Conservation (phyloP, 2,113 vertebrate species). For the Bos indicus region DNA sequence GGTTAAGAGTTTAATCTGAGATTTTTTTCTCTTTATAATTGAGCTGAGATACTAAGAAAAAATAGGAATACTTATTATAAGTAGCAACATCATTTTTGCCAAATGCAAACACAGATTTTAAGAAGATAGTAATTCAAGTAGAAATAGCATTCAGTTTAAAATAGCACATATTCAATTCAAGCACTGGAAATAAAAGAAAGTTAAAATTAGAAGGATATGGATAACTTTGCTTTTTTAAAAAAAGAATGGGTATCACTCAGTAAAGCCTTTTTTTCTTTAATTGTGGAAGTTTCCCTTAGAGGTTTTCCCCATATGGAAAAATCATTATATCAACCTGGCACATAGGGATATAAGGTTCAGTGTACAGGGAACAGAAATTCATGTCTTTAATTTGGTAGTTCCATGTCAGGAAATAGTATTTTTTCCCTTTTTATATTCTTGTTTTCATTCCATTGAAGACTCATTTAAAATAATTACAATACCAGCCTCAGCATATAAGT, state of each 20-base stretch:
- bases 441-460: not conserved
- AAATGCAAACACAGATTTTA: not conserved
- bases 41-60: not conserved
- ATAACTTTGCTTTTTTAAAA: not conserved
- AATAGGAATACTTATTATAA: not conserved
- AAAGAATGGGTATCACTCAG: not conserved
- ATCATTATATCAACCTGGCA: not conserved
- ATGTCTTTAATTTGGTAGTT: conserved; percentile 3
- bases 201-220: not conserved
- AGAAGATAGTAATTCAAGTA: not conserved
- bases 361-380: not conserved
- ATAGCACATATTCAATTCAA: not conserved
- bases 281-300: not conserved
- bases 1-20: not conserved
- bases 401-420: conserved; percentile 3
- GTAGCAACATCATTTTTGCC: not conserved
- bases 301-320: not conserved
- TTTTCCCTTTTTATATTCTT: conserved; percentile 4
- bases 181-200: not conserved
- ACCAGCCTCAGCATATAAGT: not conserved
- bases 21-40: not conserved
- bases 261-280: not conserved
- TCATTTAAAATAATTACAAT: conserved; percentile 1
- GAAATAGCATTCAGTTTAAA: not conserved
- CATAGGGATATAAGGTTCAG: not conserved